Percentiles rank a stretch among this genome's conserved stretches.
Conservation (phyloP, 2,797 vertebrate species). For the Otolemur crassicaudatus region DNA sequence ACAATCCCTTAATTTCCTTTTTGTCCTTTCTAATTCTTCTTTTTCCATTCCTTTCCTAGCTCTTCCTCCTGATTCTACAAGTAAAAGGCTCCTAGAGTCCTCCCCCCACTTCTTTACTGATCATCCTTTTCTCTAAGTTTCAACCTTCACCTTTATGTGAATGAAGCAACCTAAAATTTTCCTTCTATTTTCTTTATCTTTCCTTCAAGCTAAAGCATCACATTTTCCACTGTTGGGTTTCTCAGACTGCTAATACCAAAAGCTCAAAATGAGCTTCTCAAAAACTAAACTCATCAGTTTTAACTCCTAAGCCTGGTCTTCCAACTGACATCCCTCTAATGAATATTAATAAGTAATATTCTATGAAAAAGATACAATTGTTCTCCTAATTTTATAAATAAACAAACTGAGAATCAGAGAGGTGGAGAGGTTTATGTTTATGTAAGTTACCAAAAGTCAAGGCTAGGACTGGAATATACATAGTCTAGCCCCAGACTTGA, state of each 20-base stretch:
- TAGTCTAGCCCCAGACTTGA: not conserved
- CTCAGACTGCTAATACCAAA: not conserved
- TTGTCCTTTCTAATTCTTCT: not conserved
- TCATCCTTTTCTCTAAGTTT: not conserved
- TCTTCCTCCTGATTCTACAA: not conserved
- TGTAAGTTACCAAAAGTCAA: not conserved
- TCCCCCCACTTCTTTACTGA: not conserved
- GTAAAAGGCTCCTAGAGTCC: not conserved
- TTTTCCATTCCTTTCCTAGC: not conserved
- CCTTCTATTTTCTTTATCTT: not conserved
- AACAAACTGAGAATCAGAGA: not conserved
- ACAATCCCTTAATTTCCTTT: not conserved
- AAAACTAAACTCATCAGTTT: not conserved
- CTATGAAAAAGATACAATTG: not conserved
- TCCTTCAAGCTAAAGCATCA: not conserved
- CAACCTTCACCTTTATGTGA: not conserved
- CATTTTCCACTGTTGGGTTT: not conserved
- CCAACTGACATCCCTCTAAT: not conserved
- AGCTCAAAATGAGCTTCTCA: not conserved
- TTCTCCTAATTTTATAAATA: conserved; percentile 5
- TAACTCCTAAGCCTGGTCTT: not conserved
- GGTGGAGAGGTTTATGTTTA: not conserved
- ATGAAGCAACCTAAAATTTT: not conserved
- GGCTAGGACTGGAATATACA: not conserved
- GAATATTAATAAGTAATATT: not conserved